Base-by-base conservation (phyloP, 2,113 vertebrate species). In the Pygoscelis adeliae region DNA sequence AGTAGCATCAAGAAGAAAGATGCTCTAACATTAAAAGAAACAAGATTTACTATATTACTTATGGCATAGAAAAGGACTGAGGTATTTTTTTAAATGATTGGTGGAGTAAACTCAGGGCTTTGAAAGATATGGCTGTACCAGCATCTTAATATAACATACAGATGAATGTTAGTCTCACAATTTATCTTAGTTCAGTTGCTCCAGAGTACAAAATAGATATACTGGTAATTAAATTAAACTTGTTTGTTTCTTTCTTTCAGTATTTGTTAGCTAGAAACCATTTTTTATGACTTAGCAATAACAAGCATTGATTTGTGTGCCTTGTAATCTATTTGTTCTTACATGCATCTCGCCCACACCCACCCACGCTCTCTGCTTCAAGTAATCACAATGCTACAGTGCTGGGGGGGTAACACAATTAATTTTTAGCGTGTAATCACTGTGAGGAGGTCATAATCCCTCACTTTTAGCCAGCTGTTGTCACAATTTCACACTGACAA, bases 241-340 rank as follows among this genome's bases (percentile, higher is more conserved):
- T 91, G 66, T 87, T 94, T 85, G 53, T 83, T 86, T 92, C 21
- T 85, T 96, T 93, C 71, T 92, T 92, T 94, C 59, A 52, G 59
- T 42, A 47, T 78, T 79, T 84, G 79, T 66, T 80, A 87, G 77
- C 61, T 72, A 80, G 65, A 76, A 88, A 88, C 38, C 55, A 79
- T 92, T 90, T 94, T 95, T 94, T 93, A 92, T 84, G 72, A 80
- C 34, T 87, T 90, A 56, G 52, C 74, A 88, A 84, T 87, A 93
- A 88, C 81, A 90, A 91, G 92, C 84, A 97, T 96, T 95, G 92
- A 97, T 97, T 90, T 96, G 87, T 93, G 59, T 78, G 49, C 72
- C 78, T 78, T 81, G 91, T 93, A 96, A 96, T 91, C 65, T 80
- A n/a, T 92, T 92, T 95, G 73, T 76, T 91, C 66, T 72, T 73